These are phyloP conservation scores for Baryphthengus martii DNA, from an alignment of 2,113 vertebrate species.

Conservation along the genomic window DNA sequence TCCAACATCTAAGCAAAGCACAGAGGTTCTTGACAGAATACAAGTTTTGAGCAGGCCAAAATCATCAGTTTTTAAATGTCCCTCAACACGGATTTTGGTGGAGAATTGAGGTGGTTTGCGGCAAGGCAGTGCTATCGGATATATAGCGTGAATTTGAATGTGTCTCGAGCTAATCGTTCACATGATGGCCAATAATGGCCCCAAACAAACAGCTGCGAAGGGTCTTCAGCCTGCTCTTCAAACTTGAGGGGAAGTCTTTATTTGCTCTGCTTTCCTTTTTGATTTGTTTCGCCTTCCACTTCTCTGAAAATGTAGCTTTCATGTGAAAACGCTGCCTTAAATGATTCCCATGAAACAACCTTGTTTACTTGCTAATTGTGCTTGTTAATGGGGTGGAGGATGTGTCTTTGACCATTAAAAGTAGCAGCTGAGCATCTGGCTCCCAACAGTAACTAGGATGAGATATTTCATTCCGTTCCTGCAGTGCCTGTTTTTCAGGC, in stretches of 20 bases:
- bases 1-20: not conserved
- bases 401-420: not conserved
- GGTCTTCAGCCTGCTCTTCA: not conserved
- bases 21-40: not conserved
- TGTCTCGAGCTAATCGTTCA: not conserved
- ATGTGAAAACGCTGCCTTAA: not conserved
- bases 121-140: not conserved
- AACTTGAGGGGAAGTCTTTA: not conserved
- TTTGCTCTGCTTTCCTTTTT: not conserved
- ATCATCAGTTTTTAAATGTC: not conserved
- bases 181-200: not conserved
- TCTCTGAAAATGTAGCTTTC: not conserved
- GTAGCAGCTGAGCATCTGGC: not conserved
- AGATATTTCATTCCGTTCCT: not conserved
- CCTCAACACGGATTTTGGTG: not conserved
- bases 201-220: not conserved
- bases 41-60: not conserved
- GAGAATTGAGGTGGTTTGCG: not conserved
- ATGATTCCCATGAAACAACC: not conserved
- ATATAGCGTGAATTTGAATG: not conserved
- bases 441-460: not conserved
- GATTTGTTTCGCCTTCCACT: not conserved
- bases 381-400: rapidly evolving
- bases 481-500: not conserved
- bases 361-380: not conserved